A percentile compares a stretch with the other conserved stretches of the same genome.
Evolutionary conservation across 2,797 vertebrate genomes (phyloP).

Genomic region (Cichlasoma orientale): DNA sequence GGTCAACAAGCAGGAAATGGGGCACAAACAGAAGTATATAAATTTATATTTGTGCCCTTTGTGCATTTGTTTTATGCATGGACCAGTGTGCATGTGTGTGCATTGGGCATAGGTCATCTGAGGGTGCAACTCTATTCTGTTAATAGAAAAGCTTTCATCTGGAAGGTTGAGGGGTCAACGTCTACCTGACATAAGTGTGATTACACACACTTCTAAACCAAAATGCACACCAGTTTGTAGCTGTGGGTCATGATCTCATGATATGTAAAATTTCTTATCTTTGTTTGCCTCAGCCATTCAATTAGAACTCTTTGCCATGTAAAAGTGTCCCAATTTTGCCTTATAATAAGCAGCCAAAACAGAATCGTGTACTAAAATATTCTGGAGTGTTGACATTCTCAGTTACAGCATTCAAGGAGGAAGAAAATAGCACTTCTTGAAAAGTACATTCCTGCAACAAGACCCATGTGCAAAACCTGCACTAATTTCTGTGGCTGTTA

Average conservation of each 20-base stretch:
- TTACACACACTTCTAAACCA: constrained; percentile 35
- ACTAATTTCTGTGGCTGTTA: not conserved
- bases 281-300: constrained; percentile 20
- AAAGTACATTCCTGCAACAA: not conserved
- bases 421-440: not conserved
- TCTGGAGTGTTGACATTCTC: not conserved
- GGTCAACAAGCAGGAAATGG: not conserved
- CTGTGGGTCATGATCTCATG: constrained; percentile 26
- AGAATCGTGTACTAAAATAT: not conserved
- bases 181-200: constrained; percentile 39
- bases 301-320: constrained; percentile 30
- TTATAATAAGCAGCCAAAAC: not conserved
- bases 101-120: constrained; percentile 1
- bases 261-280: constrained; percentile 36
- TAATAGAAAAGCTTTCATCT: constrained; percentile 26
- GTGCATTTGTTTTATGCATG: not conserved
- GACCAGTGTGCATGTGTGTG: not conserved
- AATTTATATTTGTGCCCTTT: not conserved
- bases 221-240: constrained; percentile 20
- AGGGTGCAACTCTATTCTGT: constrained; percentile 22
- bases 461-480: not conserved
- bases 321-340: not conserved
- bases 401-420: not conserved
- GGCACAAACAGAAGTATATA: not conserved
- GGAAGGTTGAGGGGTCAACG: constrained; percentile 42